Percentiles rank a stretch among this genome's conserved stretches.
phyloP scores from a whole-genome alignment of 2,797 vertebrate genomes.

The Rhynchonycteris naso region DNA sequence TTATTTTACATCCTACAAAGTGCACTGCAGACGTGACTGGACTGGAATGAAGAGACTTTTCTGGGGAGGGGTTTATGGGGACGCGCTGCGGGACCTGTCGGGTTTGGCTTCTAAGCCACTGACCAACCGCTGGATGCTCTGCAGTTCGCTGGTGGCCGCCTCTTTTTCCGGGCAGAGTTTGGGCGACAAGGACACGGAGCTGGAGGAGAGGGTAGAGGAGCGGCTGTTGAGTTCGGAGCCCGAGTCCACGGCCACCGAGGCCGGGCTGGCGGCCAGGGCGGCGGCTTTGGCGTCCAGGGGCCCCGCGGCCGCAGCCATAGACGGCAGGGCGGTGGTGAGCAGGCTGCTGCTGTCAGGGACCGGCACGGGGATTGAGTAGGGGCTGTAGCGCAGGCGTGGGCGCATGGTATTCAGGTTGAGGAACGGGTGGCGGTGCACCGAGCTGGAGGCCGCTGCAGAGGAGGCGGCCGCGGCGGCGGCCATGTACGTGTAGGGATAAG shows the following conservation, averaged over 20 bases:
- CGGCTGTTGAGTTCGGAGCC: conserved; percentile 95
- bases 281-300: conserved; percentile 89
- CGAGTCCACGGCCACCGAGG: conserved; percentile 92
- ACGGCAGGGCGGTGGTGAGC: conserved; percentile 90
- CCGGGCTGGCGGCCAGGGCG: conserved; percentile 89
- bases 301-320: conserved; percentile 85
- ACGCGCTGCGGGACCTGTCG: conserved; percentile 93
- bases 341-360: conserved; percentile 93
- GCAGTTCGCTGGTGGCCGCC: conserved; percentile 93
- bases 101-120: conserved; percentile 96
- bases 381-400: conserved; percentile 96
- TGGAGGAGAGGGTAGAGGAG: conserved; percentile 93
- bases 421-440: conserved; percentile 94
- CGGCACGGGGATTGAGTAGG: conserved; percentile 94
- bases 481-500: conserved; percentile 99
- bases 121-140: conserved; percentile 97
- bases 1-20: conserved; percentile 64
- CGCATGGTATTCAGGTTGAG: conserved; percentile 95
- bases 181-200: conserved; percentile 93
- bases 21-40: conserved; percentile 72
- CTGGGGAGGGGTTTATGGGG: conserved; percentile 86
- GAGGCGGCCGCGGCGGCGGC: conserved; percentile 94
- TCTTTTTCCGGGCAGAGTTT: conserved; percentile 94
- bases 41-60: conserved; percentile 68
- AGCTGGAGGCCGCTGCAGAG: conserved; percentile 89